phyloP scores from a whole-genome alignment of 2,113 vertebrate species.

The Paradisaea rubra region DNA sequence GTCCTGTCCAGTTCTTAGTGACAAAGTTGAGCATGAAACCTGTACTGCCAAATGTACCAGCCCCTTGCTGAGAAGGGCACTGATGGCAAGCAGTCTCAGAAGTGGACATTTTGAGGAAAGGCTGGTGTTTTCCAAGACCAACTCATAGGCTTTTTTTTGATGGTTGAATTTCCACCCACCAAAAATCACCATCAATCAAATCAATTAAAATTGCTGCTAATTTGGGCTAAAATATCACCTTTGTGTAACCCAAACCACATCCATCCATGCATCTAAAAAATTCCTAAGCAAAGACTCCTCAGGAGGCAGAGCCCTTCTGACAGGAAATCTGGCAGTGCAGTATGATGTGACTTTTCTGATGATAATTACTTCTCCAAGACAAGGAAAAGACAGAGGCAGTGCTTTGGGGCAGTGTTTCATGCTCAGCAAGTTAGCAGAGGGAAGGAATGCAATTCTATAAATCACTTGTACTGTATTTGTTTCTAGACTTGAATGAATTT shows the following conservation, averaged over 20 bases:
- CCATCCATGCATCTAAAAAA: not conserved
- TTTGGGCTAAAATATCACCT: not conserved
- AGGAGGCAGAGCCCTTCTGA: not conserved
- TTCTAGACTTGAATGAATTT: conserved; percentile 61
- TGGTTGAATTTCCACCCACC: not conserved
- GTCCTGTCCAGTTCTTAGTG: not conserved
- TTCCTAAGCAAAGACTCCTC: not conserved
- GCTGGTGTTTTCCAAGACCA: not conserved
- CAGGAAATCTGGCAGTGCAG: not conserved
- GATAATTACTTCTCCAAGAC: not conserved
- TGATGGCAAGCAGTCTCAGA: not conserved
- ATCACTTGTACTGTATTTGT: conserved; percentile 62
- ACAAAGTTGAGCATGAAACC: conserved; percentile 49
- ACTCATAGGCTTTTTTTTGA: not conserved
- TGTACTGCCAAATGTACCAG: not conserved
- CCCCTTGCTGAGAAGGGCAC: not conserved
- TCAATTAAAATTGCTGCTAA: not conserved
- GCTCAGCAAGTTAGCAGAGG: conserved; percentile 40
- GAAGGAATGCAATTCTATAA: conserved; percentile 44
- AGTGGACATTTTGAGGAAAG: not conserved
- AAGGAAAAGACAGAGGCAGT: not conserved
- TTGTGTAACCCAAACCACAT: not conserved
- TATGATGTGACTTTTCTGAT: not conserved
- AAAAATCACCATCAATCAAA: not conserved
- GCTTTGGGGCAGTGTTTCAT: conserved; percentile 58